Conservation (phyloP, 23 tunicate species). For the Corella eumyota region DNA sequence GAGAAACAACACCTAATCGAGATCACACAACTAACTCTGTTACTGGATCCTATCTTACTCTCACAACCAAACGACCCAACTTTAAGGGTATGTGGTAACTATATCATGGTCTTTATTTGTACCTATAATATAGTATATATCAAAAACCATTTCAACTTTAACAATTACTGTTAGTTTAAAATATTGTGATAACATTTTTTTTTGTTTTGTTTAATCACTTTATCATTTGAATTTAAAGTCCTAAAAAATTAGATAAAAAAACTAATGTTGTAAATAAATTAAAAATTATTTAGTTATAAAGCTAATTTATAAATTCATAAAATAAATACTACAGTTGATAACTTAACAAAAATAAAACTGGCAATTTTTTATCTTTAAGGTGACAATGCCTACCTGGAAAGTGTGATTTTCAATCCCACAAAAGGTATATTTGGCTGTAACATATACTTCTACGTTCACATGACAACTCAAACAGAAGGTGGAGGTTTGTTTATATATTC, state of each 20-base stretch:
- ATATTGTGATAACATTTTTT: no score
- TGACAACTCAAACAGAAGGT: conserved; percentile 56
- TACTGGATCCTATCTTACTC: conserved; percentile 59
- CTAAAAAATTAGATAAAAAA: no score
- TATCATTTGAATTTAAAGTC: no score
- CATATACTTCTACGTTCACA: conserved; percentile 63
- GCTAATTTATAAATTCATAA: no score
- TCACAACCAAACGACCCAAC: conserved; percentile 73
- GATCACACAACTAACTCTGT: conserved; percentile 86
- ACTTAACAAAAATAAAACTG: no score
- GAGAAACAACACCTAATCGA: conserved; percentile 67
- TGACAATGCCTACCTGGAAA: conserved; percentile 45
- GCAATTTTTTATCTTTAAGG: conserved; percentile 47
- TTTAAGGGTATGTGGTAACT: conserved; percentile 50
- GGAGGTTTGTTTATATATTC: conserved; percentile 63
- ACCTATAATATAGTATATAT: not conserved
- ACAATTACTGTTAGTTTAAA: no score
- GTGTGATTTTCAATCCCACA: conserved; percentile 88
- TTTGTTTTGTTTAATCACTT: not conserved
- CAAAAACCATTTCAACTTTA: no score
- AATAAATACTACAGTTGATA: no score
- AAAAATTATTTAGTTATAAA: no score
- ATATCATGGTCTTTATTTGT: not conserved
- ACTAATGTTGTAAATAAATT: no score
- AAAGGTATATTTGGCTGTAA: conserved; percentile 31